Conservation (phyloP, 2,888 invertebrate genomes). For the Cinara cedri region DNA sequence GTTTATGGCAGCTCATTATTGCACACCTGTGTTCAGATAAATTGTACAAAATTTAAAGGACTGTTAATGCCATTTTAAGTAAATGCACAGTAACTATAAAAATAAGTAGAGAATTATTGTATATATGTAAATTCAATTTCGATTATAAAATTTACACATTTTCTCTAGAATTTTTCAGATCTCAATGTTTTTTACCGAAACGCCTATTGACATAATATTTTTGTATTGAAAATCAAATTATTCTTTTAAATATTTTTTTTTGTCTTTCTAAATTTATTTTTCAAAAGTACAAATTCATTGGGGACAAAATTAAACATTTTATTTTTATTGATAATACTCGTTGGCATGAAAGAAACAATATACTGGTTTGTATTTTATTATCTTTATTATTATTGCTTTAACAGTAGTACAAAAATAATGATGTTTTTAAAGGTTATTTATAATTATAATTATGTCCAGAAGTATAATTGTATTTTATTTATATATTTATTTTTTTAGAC, state of each 20-base stretch:
- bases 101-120: conserved; percentile 51
- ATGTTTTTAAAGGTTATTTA: conserved; percentile 8
- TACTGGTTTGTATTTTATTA: conserved; percentile 3
- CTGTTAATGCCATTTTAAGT: conserved; percentile 44
- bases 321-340: neutral
- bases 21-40: conserved; percentile 52
- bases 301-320: neutral
- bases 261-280: conserved; percentile 20
- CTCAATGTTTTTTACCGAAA: conserved; percentile 49
- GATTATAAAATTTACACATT: conserved; percentile 25
- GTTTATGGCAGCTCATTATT: conserved; percentile 52
- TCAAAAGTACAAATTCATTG: conserved; percentile 44
- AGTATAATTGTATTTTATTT: neutral
- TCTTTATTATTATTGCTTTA: neutral
- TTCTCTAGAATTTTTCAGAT: conserved; percentile 54
- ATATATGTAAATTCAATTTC: conserved; percentile 36
- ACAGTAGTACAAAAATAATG: conserved; percentile 29
- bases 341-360: neutral
- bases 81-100: conserved; percentile 41
- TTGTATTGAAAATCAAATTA: conserved; percentile 51
- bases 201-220: conserved; percentile 47
- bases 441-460: conserved; percentile 23
- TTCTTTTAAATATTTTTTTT: conserved; percentile 30
- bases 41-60: conserved; percentile 53
- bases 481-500: conserved; percentile 13